Conservation (phyloP, 2,888 invertebrate species). For the Trachelus stipa region DNA sequence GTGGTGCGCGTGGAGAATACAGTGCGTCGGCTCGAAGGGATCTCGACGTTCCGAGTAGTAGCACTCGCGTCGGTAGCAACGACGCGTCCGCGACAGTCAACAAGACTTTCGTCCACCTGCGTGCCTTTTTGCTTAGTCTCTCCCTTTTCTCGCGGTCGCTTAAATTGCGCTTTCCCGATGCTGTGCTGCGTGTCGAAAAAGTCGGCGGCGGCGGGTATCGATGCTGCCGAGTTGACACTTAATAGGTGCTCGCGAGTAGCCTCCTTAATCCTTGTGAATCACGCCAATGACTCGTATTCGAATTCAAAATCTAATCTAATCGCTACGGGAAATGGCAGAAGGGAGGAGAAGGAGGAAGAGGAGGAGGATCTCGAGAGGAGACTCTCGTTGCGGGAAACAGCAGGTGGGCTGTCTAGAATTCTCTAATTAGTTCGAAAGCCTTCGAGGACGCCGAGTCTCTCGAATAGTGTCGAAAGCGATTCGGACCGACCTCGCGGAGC, state of each 20-base stretch:
- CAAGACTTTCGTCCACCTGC: too few relatives aligned
- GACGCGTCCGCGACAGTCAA: conserved; percentile 16
- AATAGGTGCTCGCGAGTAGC: neutral
- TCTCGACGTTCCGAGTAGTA: too few relatives aligned
- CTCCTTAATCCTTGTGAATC: neutral
- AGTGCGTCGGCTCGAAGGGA: neutral
- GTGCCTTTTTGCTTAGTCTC: too few relatives aligned
- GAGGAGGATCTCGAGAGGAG: neutral
- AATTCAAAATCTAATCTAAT: too few relatives aligned
- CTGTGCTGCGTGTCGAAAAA: conserved; percentile 59
- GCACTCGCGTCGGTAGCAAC: too few relatives aligned
- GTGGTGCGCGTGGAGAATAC: conserved; percentile 12
- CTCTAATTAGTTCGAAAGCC: neutral
- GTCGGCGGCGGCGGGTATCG: conserved; percentile 34
- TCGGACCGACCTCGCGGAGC: too few relatives aligned
- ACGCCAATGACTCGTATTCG: too few relatives aligned
- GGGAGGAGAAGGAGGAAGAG: neutral
- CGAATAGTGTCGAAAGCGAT: too few relatives aligned
- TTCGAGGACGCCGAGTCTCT: neutral
- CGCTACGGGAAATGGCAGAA: too few relatives aligned
- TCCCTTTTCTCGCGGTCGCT: too few relatives aligned
- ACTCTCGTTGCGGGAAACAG: neutral
- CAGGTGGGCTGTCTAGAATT: neutral
- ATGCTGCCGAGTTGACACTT: conserved; percentile 29
- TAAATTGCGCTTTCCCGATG: conserved; percentile 38